Base-by-base conservation (phyloP, 2,797 vertebrate genomes). In the Hybognathus amarus region DNA sequence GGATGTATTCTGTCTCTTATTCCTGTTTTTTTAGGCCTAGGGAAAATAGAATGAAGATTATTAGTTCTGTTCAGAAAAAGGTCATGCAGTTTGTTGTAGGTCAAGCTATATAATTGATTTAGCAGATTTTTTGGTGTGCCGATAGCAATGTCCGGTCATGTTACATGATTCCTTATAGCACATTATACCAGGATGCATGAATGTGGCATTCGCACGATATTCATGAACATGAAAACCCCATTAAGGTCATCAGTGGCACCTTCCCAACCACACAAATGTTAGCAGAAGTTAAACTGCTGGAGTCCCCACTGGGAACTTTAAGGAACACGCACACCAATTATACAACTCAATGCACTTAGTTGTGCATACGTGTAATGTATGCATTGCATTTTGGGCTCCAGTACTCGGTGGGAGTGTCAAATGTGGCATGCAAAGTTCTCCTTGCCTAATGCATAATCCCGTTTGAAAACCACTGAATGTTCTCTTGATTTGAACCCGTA, bases 191-290 rank as follows among this genome's bases (percentile, higher is more conserved):
- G 71, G 18, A 42, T 30, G 45, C 52, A 83, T 87, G 86, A 86
- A 79, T 82, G 50, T 91, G 67, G 85, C 85, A 76, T 77, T 81
- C 75, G 20, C 42, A 17, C 77, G 50, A 40, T 71, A 30, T 45
- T 24, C 30, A 86, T 85, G 90, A 93, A 93, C 90, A 93, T 87
- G 87, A 89, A 88, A 93, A 93, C 90, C 67, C 71, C 90, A 92
- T 94, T 94, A 92, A 90, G 90, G 90, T 91, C 90, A 90, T 2
- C 59, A 67, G 77, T 20, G 74, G 47, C 87, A 85, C 68, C 30
- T 81, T 70, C 33, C 24, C 64, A 80, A 66, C 86, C 85, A n/a
- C 89, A 83, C 88, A 88, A 90, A 88, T 75, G 90, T 70, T 85
- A 42, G n/a, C 27, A 9, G 33, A 66, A 66, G 18, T n/a, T 67